Conservation (phyloP, 2,113 vertebrate species). For the Brachirus orientalis region DNA sequence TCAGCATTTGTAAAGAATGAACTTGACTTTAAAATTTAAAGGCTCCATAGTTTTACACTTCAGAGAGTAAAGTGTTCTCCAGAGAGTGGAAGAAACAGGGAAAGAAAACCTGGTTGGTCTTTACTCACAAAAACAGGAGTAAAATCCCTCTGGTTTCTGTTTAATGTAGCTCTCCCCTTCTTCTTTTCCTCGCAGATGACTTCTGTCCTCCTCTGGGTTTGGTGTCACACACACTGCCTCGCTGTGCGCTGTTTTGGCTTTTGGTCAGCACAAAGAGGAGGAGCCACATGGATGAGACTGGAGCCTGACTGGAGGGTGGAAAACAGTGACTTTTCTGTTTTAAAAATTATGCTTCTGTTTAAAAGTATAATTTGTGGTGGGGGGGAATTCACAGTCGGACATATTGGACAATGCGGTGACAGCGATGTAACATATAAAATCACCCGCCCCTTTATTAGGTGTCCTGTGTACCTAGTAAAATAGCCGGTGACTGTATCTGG, state of each 20-base stretch:
- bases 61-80: slow-evolving; percentile 1
- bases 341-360: too few species aligned
- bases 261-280: slow-evolving; percentile 54
- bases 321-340: not conserved
- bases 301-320: not conserved
- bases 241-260: slow-evolving; percentile 48
- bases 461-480: too few species aligned
- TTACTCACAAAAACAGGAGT: slow-evolving; percentile 47
- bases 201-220: slow-evolving; percentile 41
- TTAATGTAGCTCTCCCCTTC: not conserved
- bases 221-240: slow-evolving; percentile 57
- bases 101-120: slow-evolving; percentile 9
- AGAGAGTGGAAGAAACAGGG: not conserved
- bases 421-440: too few species aligned
- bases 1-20: slow-evolving; percentile 8
- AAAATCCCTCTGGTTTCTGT: slow-evolving; percentile 19
- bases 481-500: too few species aligned
- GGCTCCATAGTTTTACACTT: slow-evolving; percentile 37
- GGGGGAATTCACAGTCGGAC: too few species aligned
- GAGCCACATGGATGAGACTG: slow-evolving; percentile 46
- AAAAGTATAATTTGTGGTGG: not conserved
- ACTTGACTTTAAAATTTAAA: slow-evolving; percentile 6
- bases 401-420: too few species aligned
- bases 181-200: slow-evolving; percentile 40
- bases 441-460: too few species aligned